Evolutionary conservation across 2,888 invertebrate genomes (phyloP).

Genomic region (Chloroclystis v-ata): DNA sequence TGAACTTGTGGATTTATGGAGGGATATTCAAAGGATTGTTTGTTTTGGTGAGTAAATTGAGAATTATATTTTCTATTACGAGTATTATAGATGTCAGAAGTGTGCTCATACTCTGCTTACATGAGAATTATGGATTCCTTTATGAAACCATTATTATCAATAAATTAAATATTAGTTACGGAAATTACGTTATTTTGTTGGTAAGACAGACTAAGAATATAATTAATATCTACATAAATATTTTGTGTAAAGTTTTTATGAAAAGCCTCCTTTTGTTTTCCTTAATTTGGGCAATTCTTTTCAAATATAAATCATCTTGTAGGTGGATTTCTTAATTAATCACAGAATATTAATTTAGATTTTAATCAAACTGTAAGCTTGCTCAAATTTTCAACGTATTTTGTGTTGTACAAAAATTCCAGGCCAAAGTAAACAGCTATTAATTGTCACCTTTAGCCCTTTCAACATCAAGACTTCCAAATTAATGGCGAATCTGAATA

Average conservation of each 20-base stretch:
- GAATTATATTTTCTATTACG: background rate
- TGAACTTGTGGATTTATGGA: constrained; percentile 29
- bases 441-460: constrained; percentile 30
- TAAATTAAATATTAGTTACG: too few relatives aligned
- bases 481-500: constrained; percentile 28
- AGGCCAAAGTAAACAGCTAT: constrained; percentile 14
- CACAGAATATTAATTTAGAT: background rate
- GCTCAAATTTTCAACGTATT: background rate
- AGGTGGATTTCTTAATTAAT: background rate
- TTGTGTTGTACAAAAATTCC: constrained; percentile 8
- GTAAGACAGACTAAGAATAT: too few relatives aligned
- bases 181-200: too few relatives aligned
- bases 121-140: too few relatives aligned
- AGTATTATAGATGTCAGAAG: too few relatives aligned
- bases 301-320: too few relatives aligned
- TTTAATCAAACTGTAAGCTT: background rate
- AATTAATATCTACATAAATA: too few relatives aligned
- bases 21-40: constrained; percentile 24
- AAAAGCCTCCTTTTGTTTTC: too few relatives aligned
- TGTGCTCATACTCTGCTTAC: too few relatives aligned
- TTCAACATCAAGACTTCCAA: constrained; percentile 25
- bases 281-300: too few relatives aligned
- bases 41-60: background rate
- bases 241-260: too few relatives aligned
- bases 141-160: too few relatives aligned